Conservation (phyloP, 2,888 invertebrate genomes). For the Limnephilus rhombicus region DNA sequence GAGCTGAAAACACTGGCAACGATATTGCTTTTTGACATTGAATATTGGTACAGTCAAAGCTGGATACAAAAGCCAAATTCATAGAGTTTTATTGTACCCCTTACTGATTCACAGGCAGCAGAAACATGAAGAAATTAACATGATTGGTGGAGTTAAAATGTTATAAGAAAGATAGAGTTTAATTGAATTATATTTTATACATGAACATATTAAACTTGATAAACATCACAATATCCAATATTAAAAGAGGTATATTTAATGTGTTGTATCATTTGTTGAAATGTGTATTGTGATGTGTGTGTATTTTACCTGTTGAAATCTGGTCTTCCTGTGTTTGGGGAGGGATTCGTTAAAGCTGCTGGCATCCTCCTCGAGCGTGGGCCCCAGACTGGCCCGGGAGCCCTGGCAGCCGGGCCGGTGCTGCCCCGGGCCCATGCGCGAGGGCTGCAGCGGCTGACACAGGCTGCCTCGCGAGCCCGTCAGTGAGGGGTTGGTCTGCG, state of each 20-base stretch:
- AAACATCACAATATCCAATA: not conserved
- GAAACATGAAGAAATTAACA: not conserved
- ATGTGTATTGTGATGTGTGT: not conserved
- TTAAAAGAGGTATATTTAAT: not conserved
- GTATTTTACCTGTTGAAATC: conserved; percentile 86
- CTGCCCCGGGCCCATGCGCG: not conserved
- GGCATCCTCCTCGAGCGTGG: conserved; percentile 71
- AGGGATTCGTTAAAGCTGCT: conserved; percentile 82
- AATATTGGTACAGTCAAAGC: not conserved
- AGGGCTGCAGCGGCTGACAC: conserved; percentile 70
- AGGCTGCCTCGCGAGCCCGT: conserved; percentile 75
- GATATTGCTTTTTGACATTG: not conserved
- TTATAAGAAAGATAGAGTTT: not conserved
- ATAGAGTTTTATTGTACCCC: not conserved
- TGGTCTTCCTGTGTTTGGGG: conserved; percentile 91
- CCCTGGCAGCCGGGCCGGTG: conserved; percentile 70
- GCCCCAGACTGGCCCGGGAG: conserved; percentile 75
- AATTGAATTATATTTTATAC: not conserved
- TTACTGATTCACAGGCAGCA: not conserved
- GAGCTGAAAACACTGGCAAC: not conserved
- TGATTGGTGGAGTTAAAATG: not conserved
- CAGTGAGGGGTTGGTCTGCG: conserved; percentile 73
- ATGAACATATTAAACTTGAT: not conserved
- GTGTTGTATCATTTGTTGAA: too few species aligned
- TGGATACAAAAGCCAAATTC: conserved; percentile 1